A percentile compares a stretch with the other conserved stretches of the same genome.
These are phyloP conservation scores for Uria lomvia DNA, from an alignment of 2,113 vertebrate genomes.

Conservation along the genomic window DNA sequence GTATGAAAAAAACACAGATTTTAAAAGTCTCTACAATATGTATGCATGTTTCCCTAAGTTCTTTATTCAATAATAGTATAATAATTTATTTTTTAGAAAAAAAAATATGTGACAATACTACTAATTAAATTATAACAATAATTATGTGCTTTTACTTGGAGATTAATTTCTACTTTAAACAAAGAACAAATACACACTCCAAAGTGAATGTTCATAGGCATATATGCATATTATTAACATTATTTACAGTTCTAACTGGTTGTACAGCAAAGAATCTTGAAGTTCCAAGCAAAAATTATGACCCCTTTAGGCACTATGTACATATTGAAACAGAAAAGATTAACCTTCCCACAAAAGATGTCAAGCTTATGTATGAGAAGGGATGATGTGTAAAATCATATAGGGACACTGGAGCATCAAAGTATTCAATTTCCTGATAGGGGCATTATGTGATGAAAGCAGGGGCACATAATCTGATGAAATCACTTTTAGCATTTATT, in stretches of 20 bases:
- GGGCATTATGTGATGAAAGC: neutral
- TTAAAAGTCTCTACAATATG: neutral
- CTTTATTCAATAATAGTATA: neutral
- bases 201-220: neutral
- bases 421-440: neutral
- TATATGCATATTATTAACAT: neutral
- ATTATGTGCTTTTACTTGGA: neutral
- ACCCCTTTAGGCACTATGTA: neutral
- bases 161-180: neutral
- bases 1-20: neutral
- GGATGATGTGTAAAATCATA: neutral
- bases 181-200: neutral
- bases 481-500: neutral
- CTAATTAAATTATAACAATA: conserved; percentile 35
- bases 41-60: conserved; percentile 13
- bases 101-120: neutral
- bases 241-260: neutral
- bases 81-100: conserved; percentile 27
- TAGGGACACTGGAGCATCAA: neutral
- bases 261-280: neutral
- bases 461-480: neutral
- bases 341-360: neutral
- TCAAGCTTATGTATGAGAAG: neutral
- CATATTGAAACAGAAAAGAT: neutral
- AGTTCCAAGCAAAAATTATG: neutral